A percentile compares a stretch with the other conserved stretches of the same genome.
Evolutionary conservation across 1,140 invertebrate genomes (phyloP).

Genomic region (Caenorhabditis elegans): WBcel235 BX284602.5:8693001-8693500

Average conservation of each 20-base stretch:
- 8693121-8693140: slow-evolving; percentile 62
- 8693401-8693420: slow-evolving; percentile 70
- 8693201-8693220: neutral
- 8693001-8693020: slow-evolving; percentile 44
- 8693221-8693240: neutral
- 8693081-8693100: slow-evolving; percentile 52
- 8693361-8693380: slow-evolving; percentile 49
- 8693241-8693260: slow-evolving; percentile 28
- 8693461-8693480: slow-evolving; percentile 79
- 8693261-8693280: slow-evolving; percentile 48
- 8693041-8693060: slow-evolving; percentile 41
- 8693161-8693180: slow-evolving; percentile 48
- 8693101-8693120: slow-evolving; percentile 64
- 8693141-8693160: slow-evolving; percentile 63
- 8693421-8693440: slow-evolving; percentile 89
- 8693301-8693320: neutral
- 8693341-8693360: slow-evolving; percentile 44
- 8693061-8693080: slow-evolving; percentile 43
- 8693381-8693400: slow-evolving; percentile 41
- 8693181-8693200: slow-evolving; percentile 50
- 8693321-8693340: slow-evolving; percentile 35
- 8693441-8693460: slow-evolving; percentile 83
- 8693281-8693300: slow-evolving; percentile 46
- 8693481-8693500: slow-evolving; percentile 82
- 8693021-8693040: slow-evolving; percentile 47